phyloP scores from a whole-genome alignment of 2,888 invertebrate species.

The Meta bourneti region DNA sequence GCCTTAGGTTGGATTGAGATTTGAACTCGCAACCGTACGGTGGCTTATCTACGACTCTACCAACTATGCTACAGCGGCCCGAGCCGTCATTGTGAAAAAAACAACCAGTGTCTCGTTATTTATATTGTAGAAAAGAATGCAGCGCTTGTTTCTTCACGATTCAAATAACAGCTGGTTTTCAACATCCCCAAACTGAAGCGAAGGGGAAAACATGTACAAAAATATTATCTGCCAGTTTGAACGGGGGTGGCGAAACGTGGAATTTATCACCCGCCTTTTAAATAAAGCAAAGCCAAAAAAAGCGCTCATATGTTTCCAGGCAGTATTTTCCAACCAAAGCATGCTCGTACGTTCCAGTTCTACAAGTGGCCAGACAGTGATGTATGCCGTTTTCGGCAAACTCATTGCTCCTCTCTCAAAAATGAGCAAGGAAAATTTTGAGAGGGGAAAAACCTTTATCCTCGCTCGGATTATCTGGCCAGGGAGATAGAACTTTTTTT shows the following conservation, averaged over 20 bases:
- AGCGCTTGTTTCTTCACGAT: too few species aligned
- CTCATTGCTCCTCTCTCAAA: conserved; percentile 15
- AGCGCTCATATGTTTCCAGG: conserved; percentile 1
- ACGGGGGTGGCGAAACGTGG: not conserved
- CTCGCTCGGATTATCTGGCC: conserved; percentile 35
- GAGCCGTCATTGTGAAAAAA: too few species aligned
- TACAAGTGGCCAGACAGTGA: conserved; percentile 25
- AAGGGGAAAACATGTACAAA: too few species aligned
- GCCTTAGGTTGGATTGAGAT: too few species aligned
- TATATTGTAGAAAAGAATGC: too few species aligned
- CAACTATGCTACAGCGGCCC: too few species aligned
- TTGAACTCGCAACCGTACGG: too few species aligned
- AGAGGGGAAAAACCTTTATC: conserved; percentile 4
- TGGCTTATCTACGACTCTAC: too few species aligned
- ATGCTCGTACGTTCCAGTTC: not conserved
- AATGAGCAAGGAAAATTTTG: conserved; percentile 1
- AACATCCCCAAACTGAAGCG: not conserved
- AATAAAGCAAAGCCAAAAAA: not conserved
- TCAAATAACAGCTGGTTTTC: too few species aligned
- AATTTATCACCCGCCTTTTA: not conserved
- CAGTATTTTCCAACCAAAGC: not conserved
- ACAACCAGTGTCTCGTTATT: too few species aligned
- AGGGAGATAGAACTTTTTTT: not conserved
- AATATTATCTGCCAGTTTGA: too few species aligned
- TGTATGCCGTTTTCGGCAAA: conserved; percentile 27